Conservation (phyloP, 1,140 invertebrate species). For the Drosophila leontia region DNA sequence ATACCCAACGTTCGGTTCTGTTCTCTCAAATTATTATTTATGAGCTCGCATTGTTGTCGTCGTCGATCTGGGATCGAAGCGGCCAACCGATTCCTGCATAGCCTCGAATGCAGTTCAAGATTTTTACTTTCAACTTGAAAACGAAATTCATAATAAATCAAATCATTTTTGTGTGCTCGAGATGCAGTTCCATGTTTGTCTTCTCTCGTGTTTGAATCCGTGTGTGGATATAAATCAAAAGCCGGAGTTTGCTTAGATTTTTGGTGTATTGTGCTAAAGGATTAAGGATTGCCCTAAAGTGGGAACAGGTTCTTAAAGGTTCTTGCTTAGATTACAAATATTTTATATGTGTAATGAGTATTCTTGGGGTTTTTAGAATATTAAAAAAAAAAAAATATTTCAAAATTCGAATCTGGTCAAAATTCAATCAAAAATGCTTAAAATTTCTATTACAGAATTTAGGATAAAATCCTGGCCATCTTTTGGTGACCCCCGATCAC, state of each 20-base stretch:
- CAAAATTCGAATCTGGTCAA: not conserved
- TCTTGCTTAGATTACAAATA: slow-evolving; percentile 7
- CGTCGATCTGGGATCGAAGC: slow-evolving; percentile 70
- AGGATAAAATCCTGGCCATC: too few species aligned
- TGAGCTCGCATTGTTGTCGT: slow-evolving; percentile 81
- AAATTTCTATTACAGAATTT: too few species aligned
- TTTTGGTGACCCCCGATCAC: slow-evolving; percentile 12
- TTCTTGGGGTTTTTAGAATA: not conserved
- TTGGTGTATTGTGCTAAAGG: slow-evolving; percentile 59
- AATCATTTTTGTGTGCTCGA: slow-evolving; percentile 48
- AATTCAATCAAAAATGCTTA: not conserved
- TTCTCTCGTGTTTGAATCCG: slow-evolving; percentile 21
- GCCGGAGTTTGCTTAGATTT: slow-evolving; percentile 52
- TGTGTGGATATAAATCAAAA: slow-evolving; percentile 65
- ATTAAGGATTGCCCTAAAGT: slow-evolving; percentile 38
- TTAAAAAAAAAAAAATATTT: not conserved
- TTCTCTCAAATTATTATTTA: slow-evolving; percentile 77
- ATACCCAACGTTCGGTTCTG: slow-evolving; percentile 36
- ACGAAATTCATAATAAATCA: slow-evolving; percentile 65
- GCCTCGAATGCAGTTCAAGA: slow-evolving; percentile 45
- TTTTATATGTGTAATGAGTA: not conserved
- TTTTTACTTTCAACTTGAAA: slow-evolving; percentile 79
- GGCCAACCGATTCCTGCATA: slow-evolving; percentile 25
- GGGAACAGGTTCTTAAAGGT: slow-evolving; percentile 22
- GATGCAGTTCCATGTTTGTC: slow-evolving; percentile 44